phyloP scores from a whole-genome alignment of 2,113 vertebrate genomes.

The Genyomyrus donnyi region DNA sequence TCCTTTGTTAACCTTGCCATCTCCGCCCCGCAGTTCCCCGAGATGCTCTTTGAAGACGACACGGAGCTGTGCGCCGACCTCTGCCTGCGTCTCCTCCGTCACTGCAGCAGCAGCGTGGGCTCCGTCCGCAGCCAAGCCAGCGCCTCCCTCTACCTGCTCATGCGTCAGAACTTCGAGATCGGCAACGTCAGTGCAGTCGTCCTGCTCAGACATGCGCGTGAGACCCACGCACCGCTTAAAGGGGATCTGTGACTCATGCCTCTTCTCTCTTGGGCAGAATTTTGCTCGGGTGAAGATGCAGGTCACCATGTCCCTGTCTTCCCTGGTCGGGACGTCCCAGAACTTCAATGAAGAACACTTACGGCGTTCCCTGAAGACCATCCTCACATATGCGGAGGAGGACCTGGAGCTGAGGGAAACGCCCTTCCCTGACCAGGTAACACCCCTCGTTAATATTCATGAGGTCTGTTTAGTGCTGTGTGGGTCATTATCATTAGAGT shows the following conservation, averaged over 20 bases:
- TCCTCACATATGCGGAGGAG: constrained; percentile 82
- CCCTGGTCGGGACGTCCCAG: constrained; percentile 76
- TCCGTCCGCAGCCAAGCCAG: constrained; percentile 77
- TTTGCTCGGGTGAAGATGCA: constrained; percentile 93
- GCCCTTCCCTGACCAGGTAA: constrained; percentile 79
- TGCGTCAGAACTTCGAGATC: constrained; percentile 91
- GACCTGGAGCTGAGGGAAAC: constrained; percentile 77
- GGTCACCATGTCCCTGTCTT: constrained; percentile 87
- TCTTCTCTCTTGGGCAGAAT: constrained; percentile 57
- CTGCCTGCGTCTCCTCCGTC: constrained; percentile 79
- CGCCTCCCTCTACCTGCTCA: constrained; percentile 85
- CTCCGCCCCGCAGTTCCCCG: constrained; percentile 68
- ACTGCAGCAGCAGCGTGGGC: constrained; percentile 75
- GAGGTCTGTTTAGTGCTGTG: neutral
- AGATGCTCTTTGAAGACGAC: constrained; percentile 89
- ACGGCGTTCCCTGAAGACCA: constrained; percentile 79
- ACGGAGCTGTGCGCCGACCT: constrained; percentile 84
- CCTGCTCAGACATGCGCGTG: neutral
- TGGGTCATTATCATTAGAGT: neutral
- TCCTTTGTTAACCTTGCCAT: neutral
- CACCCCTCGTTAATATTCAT: neutral
- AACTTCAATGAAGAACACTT: constrained; percentile 83
- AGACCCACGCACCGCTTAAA: neutral
- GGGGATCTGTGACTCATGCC: neutral
- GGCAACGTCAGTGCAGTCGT: constrained; percentile 67